Percentiles rank a stretch among this genome's conserved stretches.
These are phyloP conservation scores for Dreissena rostriformis DNA, from an alignment of 1,140 invertebrate genomes.

Conservation along the genomic window DNA sequence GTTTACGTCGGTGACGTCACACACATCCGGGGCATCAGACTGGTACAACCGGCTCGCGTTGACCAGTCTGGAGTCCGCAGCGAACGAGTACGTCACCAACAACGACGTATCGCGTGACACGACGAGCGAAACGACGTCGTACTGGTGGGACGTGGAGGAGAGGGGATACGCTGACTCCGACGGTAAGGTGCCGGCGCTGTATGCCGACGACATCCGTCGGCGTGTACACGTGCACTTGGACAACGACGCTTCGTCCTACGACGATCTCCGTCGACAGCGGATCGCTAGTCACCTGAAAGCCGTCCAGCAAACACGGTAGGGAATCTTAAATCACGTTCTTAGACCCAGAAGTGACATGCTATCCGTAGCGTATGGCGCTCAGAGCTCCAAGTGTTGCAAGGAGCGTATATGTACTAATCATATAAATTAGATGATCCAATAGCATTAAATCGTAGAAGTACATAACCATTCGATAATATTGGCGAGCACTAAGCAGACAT, in stretches of 20 bases:
- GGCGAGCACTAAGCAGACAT: no score
- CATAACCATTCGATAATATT: no score
- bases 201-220: conserved; percentile 24
- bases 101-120: conserved; percentile 22
- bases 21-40: conserved; percentile 44
- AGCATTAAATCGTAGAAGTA: no score
- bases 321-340: not conserved
- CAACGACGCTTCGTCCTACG: conserved; percentile 23
- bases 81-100: conserved; percentile 39
- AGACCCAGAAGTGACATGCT: no score
- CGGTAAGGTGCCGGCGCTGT: conserved; percentile 6
- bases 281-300: conserved; percentile 35
- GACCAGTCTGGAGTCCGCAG: conserved; percentile 42
- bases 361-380: no score
- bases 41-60: conserved; percentile 36
- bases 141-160: conserved; percentile 46
- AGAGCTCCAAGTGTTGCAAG: no score
- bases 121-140: conserved; percentile 18
- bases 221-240: conserved; percentile 47
- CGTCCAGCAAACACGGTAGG: conserved; percentile 46
- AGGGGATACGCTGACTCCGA: not conserved
- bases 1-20: conserved; percentile 46
- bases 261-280: conserved; percentile 36
- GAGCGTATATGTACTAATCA: no score
- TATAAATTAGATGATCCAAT: no score